phyloP scores from a whole-genome alignment of 2,797 vertebrate genomes.

The Pteropus rufus region DNA sequence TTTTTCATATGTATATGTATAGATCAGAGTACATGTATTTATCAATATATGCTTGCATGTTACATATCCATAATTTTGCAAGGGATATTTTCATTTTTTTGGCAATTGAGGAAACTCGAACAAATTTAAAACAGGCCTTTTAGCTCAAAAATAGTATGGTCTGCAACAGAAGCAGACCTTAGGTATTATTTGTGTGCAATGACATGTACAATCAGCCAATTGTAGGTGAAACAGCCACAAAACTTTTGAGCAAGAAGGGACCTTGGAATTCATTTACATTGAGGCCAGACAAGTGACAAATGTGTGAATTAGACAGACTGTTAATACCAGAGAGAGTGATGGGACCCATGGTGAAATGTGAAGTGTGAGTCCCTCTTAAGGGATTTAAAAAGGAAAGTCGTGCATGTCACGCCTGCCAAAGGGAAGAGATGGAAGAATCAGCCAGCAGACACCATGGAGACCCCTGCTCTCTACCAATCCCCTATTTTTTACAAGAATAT shows the following conservation, averaged over 20 bases:
- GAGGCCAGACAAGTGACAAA: not conserved
- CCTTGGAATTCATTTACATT: not conserved
- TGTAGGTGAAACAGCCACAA: not conserved
- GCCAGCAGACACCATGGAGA: not conserved
- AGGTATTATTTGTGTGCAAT: not conserved
- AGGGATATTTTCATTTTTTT: not conserved
- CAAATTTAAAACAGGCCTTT: not conserved
- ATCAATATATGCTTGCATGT: not conserved
- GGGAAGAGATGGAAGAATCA: not conserved
- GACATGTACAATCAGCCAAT: not conserved
- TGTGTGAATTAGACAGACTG: not conserved
- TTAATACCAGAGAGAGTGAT: not conserved
- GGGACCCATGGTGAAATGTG: not conserved
- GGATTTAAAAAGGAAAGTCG: not conserved
- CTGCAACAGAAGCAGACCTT: not conserved
- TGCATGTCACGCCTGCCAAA: not conserved
- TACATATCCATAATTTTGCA: not conserved
- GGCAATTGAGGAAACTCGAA: not conserved
- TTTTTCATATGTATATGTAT: too few species aligned
- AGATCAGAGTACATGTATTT: not conserved
- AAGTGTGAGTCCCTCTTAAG: not conserved
- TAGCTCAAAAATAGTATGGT: not conserved
- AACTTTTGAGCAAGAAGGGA: not conserved
- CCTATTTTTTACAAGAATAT: not conserved
- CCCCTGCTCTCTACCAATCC: not conserved